Conservation (phyloP, 2,888 invertebrate species). For the Malachius bipustulatus region DNA sequence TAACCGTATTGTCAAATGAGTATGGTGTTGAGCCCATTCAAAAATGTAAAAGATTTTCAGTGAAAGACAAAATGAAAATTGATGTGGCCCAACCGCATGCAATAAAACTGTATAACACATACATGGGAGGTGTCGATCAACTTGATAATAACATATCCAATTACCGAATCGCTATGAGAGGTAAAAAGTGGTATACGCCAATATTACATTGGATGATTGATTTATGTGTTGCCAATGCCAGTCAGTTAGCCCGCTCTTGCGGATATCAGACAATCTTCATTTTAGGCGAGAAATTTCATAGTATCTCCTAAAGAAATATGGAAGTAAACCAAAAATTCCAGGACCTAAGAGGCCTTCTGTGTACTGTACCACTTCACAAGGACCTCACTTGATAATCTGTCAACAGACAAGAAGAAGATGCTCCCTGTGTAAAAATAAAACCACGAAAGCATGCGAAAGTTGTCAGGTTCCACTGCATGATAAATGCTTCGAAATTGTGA, state of each 20-base stretch:
- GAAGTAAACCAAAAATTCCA: not conserved
- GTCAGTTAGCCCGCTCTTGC: conserved; percentile 6
- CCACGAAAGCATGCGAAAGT: too few species aligned
- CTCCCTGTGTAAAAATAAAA: too few species aligned
- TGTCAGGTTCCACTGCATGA: too few species aligned
- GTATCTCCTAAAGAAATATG: conserved; percentile 3
- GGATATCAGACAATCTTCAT: too few species aligned
- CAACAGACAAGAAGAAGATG: too few species aligned
- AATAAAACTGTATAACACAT: conserved; percentile 8
- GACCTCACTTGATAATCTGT: too few species aligned
- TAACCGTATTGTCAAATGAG: conserved; percentile 12
- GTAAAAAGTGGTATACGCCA: conserved; percentile 8
- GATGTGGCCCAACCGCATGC: conserved; percentile 8
- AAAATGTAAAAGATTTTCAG: conserved; percentile 8
- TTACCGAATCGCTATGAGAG: too few species aligned
- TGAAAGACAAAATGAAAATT: conserved; percentile 7
- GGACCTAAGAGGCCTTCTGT: too few species aligned
- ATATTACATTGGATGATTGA: conserved; percentile 11
- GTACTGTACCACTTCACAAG: too few species aligned
- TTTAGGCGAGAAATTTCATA: conserved; percentile 5
- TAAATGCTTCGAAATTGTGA: conserved; percentile 3
- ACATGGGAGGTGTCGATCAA: conserved; percentile 10
- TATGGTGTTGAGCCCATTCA: conserved; percentile 7
- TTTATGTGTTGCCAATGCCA: conserved; percentile 8
- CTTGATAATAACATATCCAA: too few species aligned